A percentile compares a stretch with the other conserved stretches of the same genome.
Evolutionary conservation across 2,797 vertebrate species (phyloP).

Genomic region (Hozukius guyotensis): DNA sequence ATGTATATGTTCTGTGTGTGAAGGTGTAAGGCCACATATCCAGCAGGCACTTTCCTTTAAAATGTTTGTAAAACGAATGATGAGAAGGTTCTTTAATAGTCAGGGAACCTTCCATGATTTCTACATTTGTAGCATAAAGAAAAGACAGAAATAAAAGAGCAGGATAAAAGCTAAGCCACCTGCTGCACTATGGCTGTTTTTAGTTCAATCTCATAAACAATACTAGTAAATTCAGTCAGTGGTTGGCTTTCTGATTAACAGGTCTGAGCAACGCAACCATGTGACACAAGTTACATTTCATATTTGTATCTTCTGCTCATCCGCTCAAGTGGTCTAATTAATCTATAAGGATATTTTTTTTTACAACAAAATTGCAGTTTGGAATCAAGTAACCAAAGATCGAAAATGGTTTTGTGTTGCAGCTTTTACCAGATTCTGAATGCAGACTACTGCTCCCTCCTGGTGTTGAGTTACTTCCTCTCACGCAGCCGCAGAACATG

Average conservation of each 20-base stretch:
- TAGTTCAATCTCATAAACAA: background rate
- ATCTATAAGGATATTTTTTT: rapidly evolving
- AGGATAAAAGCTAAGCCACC: background rate
- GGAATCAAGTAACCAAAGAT: background rate
- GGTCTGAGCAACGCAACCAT: too few species aligned
- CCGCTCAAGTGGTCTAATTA: background rate
- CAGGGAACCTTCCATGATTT: too few species aligned
- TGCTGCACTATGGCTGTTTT: background rate
- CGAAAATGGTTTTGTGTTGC: too few species aligned
- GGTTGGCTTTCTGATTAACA: background rate
- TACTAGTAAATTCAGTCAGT: background rate
- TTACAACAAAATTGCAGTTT: too few species aligned
- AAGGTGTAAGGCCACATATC: constrained; percentile 13
- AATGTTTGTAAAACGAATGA: background rate
- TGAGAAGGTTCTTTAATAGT: background rate
- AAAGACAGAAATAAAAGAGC: background rate
- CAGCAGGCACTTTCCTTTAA: constrained; percentile 48
- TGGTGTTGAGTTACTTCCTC: background rate
- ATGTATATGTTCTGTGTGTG: background rate
- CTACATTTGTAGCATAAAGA: background rate
- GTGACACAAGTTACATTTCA: background rate
- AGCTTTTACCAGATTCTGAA: background rate
- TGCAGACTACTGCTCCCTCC: background rate
- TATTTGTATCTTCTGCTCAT: background rate
- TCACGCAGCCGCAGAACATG: background rate